phyloP scores from a whole-genome alignment of 2,797 vertebrate genomes.

The Clarias laeviceps region DNA sequence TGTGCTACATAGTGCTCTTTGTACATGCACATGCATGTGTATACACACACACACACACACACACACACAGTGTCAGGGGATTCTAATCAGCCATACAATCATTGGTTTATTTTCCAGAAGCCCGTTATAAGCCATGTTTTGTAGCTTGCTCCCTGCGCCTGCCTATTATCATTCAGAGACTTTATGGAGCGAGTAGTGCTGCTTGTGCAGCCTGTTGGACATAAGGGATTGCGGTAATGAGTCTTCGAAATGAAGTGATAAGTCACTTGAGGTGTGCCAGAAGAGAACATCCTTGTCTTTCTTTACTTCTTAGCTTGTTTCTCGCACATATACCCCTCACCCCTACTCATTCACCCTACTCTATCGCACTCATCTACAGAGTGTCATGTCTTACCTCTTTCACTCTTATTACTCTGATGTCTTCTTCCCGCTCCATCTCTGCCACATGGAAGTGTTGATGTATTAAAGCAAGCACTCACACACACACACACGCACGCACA shows the following conservation, averaged over 20 bases:
- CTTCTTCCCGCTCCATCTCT: neutral
- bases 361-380: constrained; percentile 30
- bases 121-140: neutral
- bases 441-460: constrained; percentile 4
- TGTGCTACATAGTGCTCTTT: neutral
- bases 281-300: constrained; percentile 28
- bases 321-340: neutral
- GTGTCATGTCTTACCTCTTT: constrained; percentile 6
- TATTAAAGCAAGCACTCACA: constrained; percentile 6
- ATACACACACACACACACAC: neutral
- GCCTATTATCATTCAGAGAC: constrained; percentile 44
- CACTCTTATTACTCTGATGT: constrained; percentile 22
- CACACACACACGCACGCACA: neutral
- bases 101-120: constrained; percentile 10
- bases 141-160: constrained; percentile 8
- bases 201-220: constrained; percentile 44
- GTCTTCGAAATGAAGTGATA: constrained; percentile 45
- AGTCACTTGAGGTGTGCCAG: constrained; percentile 42
- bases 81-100: constrained; percentile 12
- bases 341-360: constrained; percentile 11
- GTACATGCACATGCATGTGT: too few relatives aligned
- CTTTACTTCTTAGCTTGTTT: constrained; percentile 15
- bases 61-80: constrained; percentile 9
- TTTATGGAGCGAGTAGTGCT: constrained; percentile 39
- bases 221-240: constrained; percentile 43